phyloP scores from a whole-genome alignment of 2,113 vertebrate genomes.

The Origma solitaria region DNA sequence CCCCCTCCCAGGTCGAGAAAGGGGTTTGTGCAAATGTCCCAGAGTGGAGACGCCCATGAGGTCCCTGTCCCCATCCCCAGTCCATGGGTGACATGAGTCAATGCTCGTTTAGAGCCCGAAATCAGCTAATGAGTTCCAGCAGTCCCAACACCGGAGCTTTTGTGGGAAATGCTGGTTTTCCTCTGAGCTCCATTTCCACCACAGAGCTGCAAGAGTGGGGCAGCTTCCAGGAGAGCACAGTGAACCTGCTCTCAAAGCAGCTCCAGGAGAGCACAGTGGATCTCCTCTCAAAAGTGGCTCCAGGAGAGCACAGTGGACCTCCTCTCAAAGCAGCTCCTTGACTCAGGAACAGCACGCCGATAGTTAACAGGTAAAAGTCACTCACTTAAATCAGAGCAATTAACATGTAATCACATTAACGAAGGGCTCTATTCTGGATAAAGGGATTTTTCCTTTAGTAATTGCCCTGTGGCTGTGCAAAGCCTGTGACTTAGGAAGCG shows the following conservation, averaged over 20 bases:
- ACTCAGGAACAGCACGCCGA: background rate
- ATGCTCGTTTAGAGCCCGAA: background rate
- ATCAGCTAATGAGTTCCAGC: background rate
- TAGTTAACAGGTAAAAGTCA: conserved; percentile 20
- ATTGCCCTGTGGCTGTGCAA: background rate
- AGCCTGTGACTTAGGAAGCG: background rate
- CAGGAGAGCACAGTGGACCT: background rate
- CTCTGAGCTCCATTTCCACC: background rate
- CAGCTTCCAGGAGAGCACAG: background rate
- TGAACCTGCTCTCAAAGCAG: background rate
- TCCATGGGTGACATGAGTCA: accelerated
- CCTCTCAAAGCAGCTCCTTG: background rate
- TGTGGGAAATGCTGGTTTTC: background rate
- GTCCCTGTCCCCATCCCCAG: background rate
- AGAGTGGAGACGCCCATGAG: background rate
- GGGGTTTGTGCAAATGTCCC: background rate
- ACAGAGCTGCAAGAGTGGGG: background rate
- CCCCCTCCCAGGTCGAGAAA: background rate
- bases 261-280: too few species aligned
- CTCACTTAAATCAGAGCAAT: conserved; percentile 3
- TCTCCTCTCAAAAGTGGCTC: background rate
- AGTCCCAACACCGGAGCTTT: background rate
- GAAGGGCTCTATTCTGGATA: background rate
- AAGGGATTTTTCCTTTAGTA: conserved; percentile 25
- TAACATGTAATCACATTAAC: conserved; percentile 27